Base-by-base conservation (phyloP, 2,113 vertebrate genomes). In the Oreochromis tanganicae region DNA sequence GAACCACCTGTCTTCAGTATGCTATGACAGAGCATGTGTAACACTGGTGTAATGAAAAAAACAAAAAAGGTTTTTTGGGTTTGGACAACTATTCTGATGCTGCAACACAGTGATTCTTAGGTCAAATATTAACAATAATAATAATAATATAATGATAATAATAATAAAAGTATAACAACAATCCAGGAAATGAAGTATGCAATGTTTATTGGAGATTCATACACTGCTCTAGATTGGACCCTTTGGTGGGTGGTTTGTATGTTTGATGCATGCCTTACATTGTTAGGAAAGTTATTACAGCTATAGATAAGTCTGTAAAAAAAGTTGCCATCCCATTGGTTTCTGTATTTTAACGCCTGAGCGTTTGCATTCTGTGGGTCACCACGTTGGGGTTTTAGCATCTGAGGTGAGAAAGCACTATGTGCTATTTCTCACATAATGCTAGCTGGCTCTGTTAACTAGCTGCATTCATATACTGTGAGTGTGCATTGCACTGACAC, bases 1-100 rank as follows among this genome's bases (percentile, higher is more conserved):
- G 32, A 66, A 38, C 34, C 6, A 21, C 3, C 0, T 66, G 34
- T 21, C 34, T 66, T 66, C 61, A n/a, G 4, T n/a, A 66, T 38
- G 6, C 19, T 21, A 66, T 38, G 61, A 66, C 34, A 66, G 17
- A 0, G 19, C 61, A 66, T 10, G 19, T 38, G 19, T 66, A 66
- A 66, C 4, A 0, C 61, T 66, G 61, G 16, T 34, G 16, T 63
- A 11, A 63, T 6, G 29, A 38, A 38, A 38, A 38, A 38, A 38
- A 36, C 34, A 36, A 36, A 38, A 38, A 9, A 38, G 36, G 4
- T 4, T 63, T 4, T 63, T 63, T n/a, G 9, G 19, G 32, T 66
- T n/a, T 66, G 32, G 32, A 66, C 32, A 66, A n/a, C 9, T 36
- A 36, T 36, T 66, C 32, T n/a, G 9, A 63, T 66, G 32, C 61